Conservation (phyloP, 2,888 invertebrate genomes). For the Acronicta alni region DNA sequence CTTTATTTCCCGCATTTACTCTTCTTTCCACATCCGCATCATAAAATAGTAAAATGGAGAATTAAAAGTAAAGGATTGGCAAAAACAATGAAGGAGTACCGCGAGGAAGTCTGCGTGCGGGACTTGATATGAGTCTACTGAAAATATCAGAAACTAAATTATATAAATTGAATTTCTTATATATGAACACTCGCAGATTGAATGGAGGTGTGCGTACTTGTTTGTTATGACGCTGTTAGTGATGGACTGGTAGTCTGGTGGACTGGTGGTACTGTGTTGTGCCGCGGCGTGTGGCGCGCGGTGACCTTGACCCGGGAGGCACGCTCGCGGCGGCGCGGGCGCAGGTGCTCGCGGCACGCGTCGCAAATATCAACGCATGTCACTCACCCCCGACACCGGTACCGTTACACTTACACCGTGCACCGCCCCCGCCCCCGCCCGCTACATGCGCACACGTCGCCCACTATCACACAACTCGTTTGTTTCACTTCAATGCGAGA, state of each 20-base stretch:
- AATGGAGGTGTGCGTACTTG: not conserved
- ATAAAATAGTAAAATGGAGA: no score
- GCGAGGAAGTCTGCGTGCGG: no score
- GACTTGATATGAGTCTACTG: no score
- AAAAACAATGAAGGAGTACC: no score
- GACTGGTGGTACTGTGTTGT: constrained; percentile 1
- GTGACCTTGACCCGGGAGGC: constrained; percentile 59
- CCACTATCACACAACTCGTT: constrained; percentile 27
- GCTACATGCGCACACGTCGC: constrained; percentile 13
- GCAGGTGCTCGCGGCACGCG: constrained; percentile 60
- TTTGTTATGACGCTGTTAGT: not conserved
- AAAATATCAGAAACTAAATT: no score
- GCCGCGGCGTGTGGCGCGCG: not conserved
- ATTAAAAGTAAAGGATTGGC: no score
- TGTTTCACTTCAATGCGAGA: constrained; percentile 7
- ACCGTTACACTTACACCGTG: constrained; percentile 54
- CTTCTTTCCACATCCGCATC: no score
- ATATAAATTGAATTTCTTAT: no score
- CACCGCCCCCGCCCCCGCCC: no score
- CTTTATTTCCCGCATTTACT: no score
- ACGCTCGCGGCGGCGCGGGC: constrained; percentile 40
- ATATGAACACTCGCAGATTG: not conserved
- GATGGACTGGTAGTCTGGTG: not conserved
- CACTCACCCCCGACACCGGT: constrained; percentile 73
- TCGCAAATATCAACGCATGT: constrained; percentile 78